phyloP scores from a whole-genome alignment of 1,140 invertebrate species.

The Hypothenemus hampei region DNA sequence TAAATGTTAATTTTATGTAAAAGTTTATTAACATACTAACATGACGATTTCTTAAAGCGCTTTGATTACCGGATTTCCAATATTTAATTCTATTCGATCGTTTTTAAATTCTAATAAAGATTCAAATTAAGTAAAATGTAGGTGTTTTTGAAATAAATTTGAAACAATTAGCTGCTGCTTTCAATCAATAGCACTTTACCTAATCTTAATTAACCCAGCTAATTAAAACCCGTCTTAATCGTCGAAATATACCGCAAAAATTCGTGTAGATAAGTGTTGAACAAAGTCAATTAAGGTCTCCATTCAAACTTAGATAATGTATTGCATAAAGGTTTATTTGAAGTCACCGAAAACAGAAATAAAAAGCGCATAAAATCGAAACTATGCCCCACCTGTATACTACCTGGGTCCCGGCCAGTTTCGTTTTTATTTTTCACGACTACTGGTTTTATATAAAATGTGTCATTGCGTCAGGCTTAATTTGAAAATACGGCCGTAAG shows the following conservation, averaged over 20 bases:
- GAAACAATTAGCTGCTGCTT: no score
- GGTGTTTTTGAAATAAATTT: no score
- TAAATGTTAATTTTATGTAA: background rate
- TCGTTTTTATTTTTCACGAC: slow-evolving; percentile 40
- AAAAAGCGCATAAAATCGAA: slow-evolving; percentile 38
- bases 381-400: slow-evolving; percentile 30
- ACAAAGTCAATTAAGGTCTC: slow-evolving; percentile 27
- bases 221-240: background rate
- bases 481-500: slow-evolving; percentile 41
- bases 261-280: slow-evolving; percentile 22
- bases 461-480: slow-evolving; percentile 41
- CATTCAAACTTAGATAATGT: slow-evolving; percentile 32
- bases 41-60: no score
- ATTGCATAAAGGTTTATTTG: slow-evolving; percentile 34
- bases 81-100: no score
- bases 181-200: no score
- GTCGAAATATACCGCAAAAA: slow-evolving; percentile 3
- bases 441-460: slow-evolving; percentile 45
- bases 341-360: slow-evolving; percentile 30
- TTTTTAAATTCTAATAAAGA: no score
- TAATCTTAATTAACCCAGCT: no score
- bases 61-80: no score
- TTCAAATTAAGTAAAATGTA: no score
- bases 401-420: slow-evolving; percentile 27
- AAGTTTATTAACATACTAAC: background rate